Evolutionary conservation across 1,140 invertebrate species (phyloP).

Genomic region (Diorhabda sublineata): DNA sequence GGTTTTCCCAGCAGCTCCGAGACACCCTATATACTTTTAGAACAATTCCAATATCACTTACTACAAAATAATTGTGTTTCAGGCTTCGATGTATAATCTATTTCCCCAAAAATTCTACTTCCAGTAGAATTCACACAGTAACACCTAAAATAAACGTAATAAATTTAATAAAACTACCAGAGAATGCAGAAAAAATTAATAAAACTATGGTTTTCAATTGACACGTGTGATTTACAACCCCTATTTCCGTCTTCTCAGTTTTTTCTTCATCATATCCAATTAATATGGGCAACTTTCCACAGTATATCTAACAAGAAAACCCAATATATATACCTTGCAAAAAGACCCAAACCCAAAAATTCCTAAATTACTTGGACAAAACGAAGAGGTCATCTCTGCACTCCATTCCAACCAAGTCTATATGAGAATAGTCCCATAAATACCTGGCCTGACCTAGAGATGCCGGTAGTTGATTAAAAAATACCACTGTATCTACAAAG

Average conservation of each 20-base stretch:
- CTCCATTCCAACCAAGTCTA: too few species aligned
- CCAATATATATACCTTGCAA: too few species aligned
- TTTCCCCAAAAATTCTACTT: constrained; percentile 57
- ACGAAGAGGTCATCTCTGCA: too few species aligned
- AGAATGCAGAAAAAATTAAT: not conserved
- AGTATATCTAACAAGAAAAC: too few species aligned
- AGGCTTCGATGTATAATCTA: constrained; percentile 45
- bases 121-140: constrained; percentile 56
- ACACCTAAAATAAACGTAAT: constrained; percentile 50
- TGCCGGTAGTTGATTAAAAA: too few species aligned
- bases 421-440: too few species aligned
- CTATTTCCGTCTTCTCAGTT: not conserved
- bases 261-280: not conserved
- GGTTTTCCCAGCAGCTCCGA: too few species aligned
- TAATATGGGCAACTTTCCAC: not conserved
- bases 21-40: too few species aligned
- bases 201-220: not conserved
- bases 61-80: constrained; percentile 54
- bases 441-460: too few species aligned
- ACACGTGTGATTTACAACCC: not conserved
- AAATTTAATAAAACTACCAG: not conserved
- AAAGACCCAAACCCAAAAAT: too few species aligned
- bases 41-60: constrained; percentile 35
- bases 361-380: too few species aligned
- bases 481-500: too few species aligned